Base-by-base conservation (phyloP, 2,888 invertebrate genomes). In the Trichogramma dendrolimi region DNA sequence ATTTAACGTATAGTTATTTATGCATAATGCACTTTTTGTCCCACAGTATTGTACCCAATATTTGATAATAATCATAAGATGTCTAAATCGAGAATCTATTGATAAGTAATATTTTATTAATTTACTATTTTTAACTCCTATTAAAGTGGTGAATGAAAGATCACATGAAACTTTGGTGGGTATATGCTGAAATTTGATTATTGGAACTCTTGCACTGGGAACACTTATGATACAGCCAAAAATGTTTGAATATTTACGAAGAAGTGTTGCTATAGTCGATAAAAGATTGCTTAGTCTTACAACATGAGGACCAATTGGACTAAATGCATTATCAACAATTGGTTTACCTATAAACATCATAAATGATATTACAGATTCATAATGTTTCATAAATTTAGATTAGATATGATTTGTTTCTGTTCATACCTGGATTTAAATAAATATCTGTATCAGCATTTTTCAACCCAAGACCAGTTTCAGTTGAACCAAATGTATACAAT, bases 401-500 rank as follows among this genome's bases (percentile, higher is more conserved):
- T 58, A 6, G 27, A 27, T 10, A 10, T 6, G 53, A 41, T 47
- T 27, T 51, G n/a, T 58, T 51, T 64, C 47, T 70, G 71, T 50
- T 59, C 70, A 27, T 58, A 70, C 82, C 81, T 27, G 85, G 76
- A 57, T 81, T 75, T 38, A 90, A 76, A 77, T 82, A 90, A 70
- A 90, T 82, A 76, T 92, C 91, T 10, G 91, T 83, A 79, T 92
- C 91, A 72, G 89, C 89, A 11, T 81, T 82, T 73, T 83, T 84
- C 63, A 89, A 84, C 50, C 86, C 86, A 56, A 91, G 80, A 4
- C 88, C 89, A 1, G 86, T 89, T 2, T 87, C 82, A 42, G 88
- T 85, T 0, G 92, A 92, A 4, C 92, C 92, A 78, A 90, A 92
- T 1, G 86, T 85, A 64, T 81, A 75, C 4, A 83, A 80, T 44